These are phyloP conservation scores for Masnerella sp. DNA, from an alignment of 2,888 invertebrate genomes.

Conservation along the genomic window DNA sequence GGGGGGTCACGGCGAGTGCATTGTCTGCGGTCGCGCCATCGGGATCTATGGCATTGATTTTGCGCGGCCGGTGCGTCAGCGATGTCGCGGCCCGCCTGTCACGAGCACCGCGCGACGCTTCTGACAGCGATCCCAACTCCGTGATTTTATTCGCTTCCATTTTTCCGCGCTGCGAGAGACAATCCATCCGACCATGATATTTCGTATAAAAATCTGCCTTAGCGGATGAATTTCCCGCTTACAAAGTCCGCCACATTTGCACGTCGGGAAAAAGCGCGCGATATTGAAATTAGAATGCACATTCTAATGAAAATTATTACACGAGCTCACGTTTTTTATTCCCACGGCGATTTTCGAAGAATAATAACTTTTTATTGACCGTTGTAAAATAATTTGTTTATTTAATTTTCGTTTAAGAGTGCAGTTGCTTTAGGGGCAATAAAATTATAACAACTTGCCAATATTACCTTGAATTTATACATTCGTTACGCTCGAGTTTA, in stretches of 20 bases:
- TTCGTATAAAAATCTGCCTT: constrained; percentile 53
- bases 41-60: constrained; percentile 53
- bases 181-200: constrained; percentile 52
- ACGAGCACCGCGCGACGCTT: constrained; percentile 40
- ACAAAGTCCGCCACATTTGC: constrained; percentile 35
- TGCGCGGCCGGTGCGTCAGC: constrained; percentile 19
- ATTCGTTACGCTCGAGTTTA: constrained; percentile 40
- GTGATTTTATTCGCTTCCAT: constrained; percentile 54
- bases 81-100: constrained; percentile 50
- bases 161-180: constrained; percentile 50
- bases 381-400: constrained; percentile 36
- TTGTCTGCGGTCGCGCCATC: constrained; percentile 48
- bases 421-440: constrained; percentile 21
- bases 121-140: constrained; percentile 50
- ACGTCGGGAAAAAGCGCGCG: constrained; percentile 20
- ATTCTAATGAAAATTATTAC: constrained; percentile 40
- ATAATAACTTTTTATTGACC: constrained; percentile 3
- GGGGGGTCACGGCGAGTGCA: constrained; percentile 37
- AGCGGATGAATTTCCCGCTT: constrained; percentile 36
- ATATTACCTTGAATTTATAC: constrained; percentile 38
- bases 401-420: constrained; percentile 9
- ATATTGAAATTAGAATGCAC: constrained; percentile 49
- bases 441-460: constrained; percentile 39
- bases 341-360: background rate
- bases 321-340: background rate